These are phyloP conservation scores for Drosophila buzzatii DNA, from an alignment of 2,888 invertebrate species.

Conservation along the genomic window DNA sequence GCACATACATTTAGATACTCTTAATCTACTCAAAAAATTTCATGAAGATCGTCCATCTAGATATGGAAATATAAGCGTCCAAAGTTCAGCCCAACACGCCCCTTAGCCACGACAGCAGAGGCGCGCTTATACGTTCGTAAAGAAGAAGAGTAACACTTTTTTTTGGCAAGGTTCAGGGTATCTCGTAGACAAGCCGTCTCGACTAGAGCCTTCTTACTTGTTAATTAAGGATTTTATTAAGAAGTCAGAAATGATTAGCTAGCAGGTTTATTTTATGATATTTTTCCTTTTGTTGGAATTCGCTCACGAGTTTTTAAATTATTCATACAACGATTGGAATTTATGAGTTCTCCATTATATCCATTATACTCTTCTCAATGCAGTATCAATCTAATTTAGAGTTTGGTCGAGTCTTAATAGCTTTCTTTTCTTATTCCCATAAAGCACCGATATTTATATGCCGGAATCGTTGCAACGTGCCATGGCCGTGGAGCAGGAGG, in stretches of 20 bases:
- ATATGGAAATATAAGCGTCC: no score
- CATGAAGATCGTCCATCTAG: no score
- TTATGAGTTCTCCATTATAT: background rate
- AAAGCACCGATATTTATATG: constrained; percentile 67
- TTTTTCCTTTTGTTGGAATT: background rate
- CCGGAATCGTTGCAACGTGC: constrained; percentile 67
- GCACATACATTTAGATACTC: no score
- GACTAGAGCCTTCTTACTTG: no score
- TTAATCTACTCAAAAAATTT: no score
- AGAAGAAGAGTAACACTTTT: no score
- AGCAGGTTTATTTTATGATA: background rate
- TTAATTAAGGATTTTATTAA: background rate
- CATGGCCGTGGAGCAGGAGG: constrained; percentile 73
- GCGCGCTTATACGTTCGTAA: no score
- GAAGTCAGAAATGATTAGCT: background rate
- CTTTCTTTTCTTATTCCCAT: background rate
- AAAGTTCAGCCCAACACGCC: no score
- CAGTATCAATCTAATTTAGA: background rate
- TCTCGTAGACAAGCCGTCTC: no score
- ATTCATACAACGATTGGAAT: background rate
- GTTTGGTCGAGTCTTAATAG: background rate
- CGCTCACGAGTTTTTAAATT: background rate
- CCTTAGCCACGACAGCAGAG: no score
- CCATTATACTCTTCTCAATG: background rate
- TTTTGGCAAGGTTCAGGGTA: no score